phyloP scores from a whole-genome alignment of 23 tunicate genomes.

The Diplosoma virens region DNA sequence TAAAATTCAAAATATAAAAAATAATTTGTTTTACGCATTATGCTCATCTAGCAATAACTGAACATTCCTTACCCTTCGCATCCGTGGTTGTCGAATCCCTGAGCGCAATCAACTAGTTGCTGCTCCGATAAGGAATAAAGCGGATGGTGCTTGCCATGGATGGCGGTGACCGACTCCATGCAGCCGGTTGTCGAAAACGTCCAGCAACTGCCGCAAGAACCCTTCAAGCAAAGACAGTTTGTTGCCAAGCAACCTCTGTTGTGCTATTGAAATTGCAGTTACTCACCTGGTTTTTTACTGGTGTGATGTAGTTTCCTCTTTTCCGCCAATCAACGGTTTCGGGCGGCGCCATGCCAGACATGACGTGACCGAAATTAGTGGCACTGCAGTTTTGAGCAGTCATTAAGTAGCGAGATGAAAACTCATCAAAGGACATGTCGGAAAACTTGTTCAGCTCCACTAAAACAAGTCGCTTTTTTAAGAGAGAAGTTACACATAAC shows the following conservation, averaged over 20 bases:
- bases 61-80: constrained; percentile 74
- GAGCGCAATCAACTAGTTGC: constrained; percentile 93
- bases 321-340: constrained; percentile 64
- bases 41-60: too few relatives aligned
- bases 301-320: constrained; percentile 77
- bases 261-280: not conserved
- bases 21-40: too few relatives aligned
- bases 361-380: constrained; percentile 29
- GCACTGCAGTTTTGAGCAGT: constrained; percentile 89
- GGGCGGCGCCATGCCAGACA: constrained; percentile 31
- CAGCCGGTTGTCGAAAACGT: constrained; percentile 97
- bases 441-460: constrained; percentile 78
- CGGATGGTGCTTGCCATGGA: constrained; percentile 53
- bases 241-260: not conserved
- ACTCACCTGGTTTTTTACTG: constrained; percentile 87
- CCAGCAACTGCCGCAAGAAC: constrained; percentile 93
- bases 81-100: constrained; percentile 75
- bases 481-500: too few relatives aligned
- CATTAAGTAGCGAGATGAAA: constrained; percentile 37
- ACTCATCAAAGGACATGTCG: constrained; percentile 79
- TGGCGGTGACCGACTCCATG: constrained; percentile 93
- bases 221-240: constrained; percentile 26
- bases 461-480: too few relatives aligned
- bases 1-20: too few relatives aligned
- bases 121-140: constrained; percentile 84